A percentile compares a stretch with the other conserved stretches of the same genome.
Evolutionary conservation across 1,140 invertebrate species (phyloP).

Genomic region (Drusus annulatus): DNA sequence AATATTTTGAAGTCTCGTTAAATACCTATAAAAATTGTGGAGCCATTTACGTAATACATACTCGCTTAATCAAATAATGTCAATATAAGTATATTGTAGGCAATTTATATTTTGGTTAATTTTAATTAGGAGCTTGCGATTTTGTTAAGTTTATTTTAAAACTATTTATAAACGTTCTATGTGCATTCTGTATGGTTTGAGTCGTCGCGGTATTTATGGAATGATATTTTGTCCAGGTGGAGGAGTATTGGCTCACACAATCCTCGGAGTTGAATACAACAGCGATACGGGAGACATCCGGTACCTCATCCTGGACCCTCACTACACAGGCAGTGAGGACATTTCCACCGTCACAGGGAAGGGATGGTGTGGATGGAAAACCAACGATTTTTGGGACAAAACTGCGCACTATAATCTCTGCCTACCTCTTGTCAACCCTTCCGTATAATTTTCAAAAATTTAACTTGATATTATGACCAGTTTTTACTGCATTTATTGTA

Average conservation of each 20-base stretch:
- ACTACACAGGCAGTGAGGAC: slow-evolving; percentile 92
- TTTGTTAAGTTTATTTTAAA: no score
- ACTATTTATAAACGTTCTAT: no score
- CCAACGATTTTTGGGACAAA: slow-evolving; percentile 91
- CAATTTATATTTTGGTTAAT: no score
- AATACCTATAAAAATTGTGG: no score
- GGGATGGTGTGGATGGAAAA: slow-evolving; percentile 97
- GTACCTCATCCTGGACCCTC: slow-evolving; percentile 97
- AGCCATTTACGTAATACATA: no score
- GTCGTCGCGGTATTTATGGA: background rate
- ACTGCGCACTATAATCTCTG: slow-evolving; percentile 96
- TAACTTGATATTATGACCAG: background rate
- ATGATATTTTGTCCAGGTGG: slow-evolving; percentile 79
- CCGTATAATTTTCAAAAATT: slow-evolving; percentile 59
- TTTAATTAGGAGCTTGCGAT: no score
- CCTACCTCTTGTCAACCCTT: slow-evolving; percentile 80
- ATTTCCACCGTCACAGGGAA: slow-evolving; percentile 80
- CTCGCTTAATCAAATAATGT: no score
- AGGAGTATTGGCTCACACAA: slow-evolving; percentile 97
- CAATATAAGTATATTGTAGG: no score
- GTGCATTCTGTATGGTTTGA: no score
- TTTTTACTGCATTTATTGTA: slow-evolving; percentile 13
- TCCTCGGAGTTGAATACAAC: slow-evolving; percentile 94
- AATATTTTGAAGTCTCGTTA: background rate
- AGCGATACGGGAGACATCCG: slow-evolving; percentile 82